Evolutionary conservation across 30 jellyfish, hydroid and myxozoan species (phyloP).

Genomic region (Sanderia malayensis): DNA sequence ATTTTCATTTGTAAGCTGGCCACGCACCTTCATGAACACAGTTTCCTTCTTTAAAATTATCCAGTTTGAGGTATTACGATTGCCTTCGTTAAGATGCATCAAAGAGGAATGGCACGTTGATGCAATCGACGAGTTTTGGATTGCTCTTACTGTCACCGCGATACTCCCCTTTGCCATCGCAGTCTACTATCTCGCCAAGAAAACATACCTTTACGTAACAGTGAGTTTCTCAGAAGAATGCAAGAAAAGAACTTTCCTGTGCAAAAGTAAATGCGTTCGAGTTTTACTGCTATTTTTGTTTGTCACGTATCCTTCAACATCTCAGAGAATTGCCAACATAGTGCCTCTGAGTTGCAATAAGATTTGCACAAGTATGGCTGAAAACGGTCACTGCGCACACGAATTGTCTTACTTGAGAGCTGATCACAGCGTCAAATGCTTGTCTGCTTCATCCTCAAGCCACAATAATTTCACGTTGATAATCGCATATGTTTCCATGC

Average conservation of each 20-base stretch:
- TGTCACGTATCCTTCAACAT: slow-evolving; percentile 26
- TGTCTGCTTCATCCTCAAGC: no score
- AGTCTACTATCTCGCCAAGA: slow-evolving; percentile 5
- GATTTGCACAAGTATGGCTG: slow-evolving; percentile 16
- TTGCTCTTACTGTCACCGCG: slow-evolving; percentile 19
- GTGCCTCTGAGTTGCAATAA: slow-evolving; percentile 34
- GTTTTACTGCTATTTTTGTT: background rate
- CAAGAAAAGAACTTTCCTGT: background rate
- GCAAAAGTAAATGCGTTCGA: background rate
- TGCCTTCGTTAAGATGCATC: slow-evolving; percentile 46
- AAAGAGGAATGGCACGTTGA: slow-evolving; percentile 19
- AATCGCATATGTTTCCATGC: background rate
- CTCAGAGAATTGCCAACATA: slow-evolving; percentile 21
- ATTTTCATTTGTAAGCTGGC: slow-evolving; percentile 35
- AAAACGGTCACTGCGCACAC: slow-evolving; percentile 3
- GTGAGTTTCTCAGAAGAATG: background rate
- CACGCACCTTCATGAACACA: slow-evolving; percentile 1
- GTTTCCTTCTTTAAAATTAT: background rate
- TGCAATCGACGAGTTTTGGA: slow-evolving; percentile 27
- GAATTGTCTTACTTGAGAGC: slow-evolving; percentile 14
- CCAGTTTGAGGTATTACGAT: slow-evolving; percentile 25
- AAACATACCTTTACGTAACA: background rate
- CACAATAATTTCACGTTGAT: background rate
- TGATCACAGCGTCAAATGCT: slow-evolving; percentile 20
- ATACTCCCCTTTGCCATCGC: slow-evolving; percentile 15